These are phyloP conservation scores for Cyclargus thomasi DNA, from an alignment of 1,140 invertebrate species.

Conservation along the genomic window DNA sequence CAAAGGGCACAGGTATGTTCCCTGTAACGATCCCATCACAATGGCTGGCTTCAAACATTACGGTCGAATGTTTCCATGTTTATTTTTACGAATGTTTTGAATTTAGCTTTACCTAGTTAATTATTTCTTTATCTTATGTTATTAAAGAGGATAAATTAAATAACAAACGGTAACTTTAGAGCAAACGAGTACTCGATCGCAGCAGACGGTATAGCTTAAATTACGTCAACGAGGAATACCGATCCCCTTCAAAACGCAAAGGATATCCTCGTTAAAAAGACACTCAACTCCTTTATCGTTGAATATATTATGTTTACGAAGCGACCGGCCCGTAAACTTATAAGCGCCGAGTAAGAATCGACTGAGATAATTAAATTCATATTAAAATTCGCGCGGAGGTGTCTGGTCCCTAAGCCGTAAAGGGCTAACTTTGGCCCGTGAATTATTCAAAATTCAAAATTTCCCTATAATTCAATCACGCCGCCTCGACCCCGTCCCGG, in stretches of 20 bases:
- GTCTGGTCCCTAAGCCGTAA: slow-evolving; percentile 38
- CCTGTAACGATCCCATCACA: background rate
- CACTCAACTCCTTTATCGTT: background rate
- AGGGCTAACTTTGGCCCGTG: slow-evolving; percentile 55
- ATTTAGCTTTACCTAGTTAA: background rate
- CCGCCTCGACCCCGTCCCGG: slow-evolving; percentile 40
- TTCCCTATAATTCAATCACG: slow-evolving; percentile 69
- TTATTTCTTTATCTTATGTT: too few relatives aligned
- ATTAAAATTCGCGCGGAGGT: slow-evolving; percentile 11
- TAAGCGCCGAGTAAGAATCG: slow-evolving; percentile 5
- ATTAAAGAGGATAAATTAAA: too few relatives aligned
- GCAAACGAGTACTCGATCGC: background rate
- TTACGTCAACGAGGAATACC: background rate
- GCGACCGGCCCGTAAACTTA: background rate
- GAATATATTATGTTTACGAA: background rate
- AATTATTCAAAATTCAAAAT: slow-evolving; percentile 72
- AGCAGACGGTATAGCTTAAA: background rate
- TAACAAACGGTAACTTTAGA: too few relatives aligned
- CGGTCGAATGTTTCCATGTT: background rate
- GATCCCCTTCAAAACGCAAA: background rate
- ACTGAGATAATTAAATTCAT: slow-evolving; percentile 12
- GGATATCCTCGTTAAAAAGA: slow-evolving; percentile 3
- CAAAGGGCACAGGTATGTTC: background rate
- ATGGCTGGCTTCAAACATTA: background rate
- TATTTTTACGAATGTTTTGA: background rate